Conservation (phyloP, 2,113 vertebrate genomes). For the Leptocoma aspasia region DNA sequence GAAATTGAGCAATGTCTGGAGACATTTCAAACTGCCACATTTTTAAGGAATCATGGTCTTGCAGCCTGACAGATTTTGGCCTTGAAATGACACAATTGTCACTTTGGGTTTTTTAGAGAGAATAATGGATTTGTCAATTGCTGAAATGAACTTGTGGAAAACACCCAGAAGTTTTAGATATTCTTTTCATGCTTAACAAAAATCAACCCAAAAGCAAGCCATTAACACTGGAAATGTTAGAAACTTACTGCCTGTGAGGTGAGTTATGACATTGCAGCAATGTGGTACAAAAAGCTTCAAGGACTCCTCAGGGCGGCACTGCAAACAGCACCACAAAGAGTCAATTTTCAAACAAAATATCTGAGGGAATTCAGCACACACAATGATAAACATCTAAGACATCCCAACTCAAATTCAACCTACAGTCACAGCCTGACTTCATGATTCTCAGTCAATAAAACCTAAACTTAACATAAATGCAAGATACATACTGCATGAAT, state of each 20-base stretch:
- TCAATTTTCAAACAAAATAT: not conserved
- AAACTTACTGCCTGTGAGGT: constrained; percentile 93
- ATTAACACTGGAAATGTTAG: not conserved
- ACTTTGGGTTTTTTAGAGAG: not conserved
- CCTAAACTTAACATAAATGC: not conserved
- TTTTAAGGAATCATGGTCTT: not conserved
- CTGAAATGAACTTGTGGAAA: not conserved
- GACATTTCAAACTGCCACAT: not conserved
- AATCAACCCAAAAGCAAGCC: not conserved
- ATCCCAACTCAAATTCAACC: not conserved
- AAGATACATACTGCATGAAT: not conserved
- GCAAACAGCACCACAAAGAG: constrained; percentile 55
- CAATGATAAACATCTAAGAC: not conserved
- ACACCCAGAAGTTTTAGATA: not conserved
- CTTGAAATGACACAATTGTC: not conserved
- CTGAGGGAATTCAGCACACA: not conserved
- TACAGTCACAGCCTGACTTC: not conserved
- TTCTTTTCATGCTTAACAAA: not conserved
- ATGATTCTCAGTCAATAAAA: not conserved
- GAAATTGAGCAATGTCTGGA: not conserved
- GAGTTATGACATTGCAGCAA: constrained; percentile 90
- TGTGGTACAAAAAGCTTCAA: constrained; percentile 95
- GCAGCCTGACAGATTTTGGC: not conserved
- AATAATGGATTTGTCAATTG: not conserved
- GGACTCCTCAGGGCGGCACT: constrained; percentile 94